Evolutionary conservation across 2,797 vertebrate genomes (phyloP).

Genomic region (Cichlasoma orientale): DNA sequence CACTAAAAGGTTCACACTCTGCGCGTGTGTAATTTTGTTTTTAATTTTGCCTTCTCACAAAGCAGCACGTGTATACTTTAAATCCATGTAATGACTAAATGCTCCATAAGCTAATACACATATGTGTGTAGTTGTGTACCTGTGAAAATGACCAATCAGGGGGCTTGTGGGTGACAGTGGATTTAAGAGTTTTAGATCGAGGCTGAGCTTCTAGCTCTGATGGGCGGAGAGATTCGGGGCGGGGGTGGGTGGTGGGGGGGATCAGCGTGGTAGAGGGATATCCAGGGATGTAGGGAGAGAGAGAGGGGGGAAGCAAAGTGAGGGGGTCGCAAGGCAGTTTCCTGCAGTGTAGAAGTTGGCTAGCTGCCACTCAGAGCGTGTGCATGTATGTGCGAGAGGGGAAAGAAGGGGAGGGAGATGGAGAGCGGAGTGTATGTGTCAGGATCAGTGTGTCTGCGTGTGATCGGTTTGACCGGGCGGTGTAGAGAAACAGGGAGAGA

Average conservation of each 20-base stretch:
- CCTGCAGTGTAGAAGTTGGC: conserved; percentile 81
- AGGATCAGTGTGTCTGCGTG: conserved; percentile 44
- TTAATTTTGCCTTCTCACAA: not conserved
- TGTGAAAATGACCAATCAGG: not conserved
- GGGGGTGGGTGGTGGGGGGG: conserved; percentile 7
- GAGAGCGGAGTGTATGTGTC: conserved; percentile 56
- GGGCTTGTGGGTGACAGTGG: conserved; percentile 23
- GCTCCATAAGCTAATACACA: not conserved
- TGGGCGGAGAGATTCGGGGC: conserved; percentile 18
- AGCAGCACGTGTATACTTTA: not conserved
- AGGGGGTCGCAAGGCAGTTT: conserved; percentile 78
- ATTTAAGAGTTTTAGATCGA: conserved; percentile 38
- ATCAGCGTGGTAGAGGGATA: conserved; percentile 24
- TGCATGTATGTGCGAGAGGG: conserved; percentile 31
- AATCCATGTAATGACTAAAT: not conserved
- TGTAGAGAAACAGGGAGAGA: conserved; percentile 19
- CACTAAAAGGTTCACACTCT: conserved; percentile 24
- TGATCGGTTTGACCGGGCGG: conserved; percentile 46
- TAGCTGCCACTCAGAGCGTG: conserved; percentile 64
- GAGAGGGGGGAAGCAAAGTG: conserved; percentile 41
- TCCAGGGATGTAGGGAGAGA: conserved; percentile 32
- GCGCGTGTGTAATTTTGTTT: conserved; percentile 10
- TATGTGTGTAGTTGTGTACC: not conserved
- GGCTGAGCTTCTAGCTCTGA: conserved; percentile 19
- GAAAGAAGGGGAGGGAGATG: conserved; percentile 59